These are phyloP conservation scores for Cacoxenus indagator DNA, from an alignment of 2,888 invertebrate genomes.

Conservation along the genomic window DNA sequence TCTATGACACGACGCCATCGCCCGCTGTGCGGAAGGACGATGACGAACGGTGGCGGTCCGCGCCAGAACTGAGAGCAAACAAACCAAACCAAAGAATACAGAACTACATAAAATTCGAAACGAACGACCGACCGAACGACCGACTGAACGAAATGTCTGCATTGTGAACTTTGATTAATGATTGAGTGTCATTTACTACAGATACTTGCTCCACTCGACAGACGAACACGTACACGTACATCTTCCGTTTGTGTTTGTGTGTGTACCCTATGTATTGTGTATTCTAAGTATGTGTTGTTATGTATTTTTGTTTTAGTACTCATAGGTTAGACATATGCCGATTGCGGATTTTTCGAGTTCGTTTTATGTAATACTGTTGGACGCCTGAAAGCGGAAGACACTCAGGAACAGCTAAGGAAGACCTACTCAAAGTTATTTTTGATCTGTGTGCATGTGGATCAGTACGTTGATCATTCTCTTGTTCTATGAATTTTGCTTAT, in stretches of 20 bases:
- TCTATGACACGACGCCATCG: too few species aligned
- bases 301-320: too few species aligned
- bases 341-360: too few species aligned
- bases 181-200: slow-evolving; percentile 70
- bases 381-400: too few species aligned
- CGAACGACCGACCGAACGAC: slow-evolving; percentile 41
- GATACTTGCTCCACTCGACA: slow-evolving; percentile 42
- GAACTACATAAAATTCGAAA: slow-evolving; percentile 60
- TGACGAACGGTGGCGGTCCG: slow-evolving; percentile 30
- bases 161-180: slow-evolving; percentile 72
- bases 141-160: slow-evolving; percentile 64
- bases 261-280: slow-evolving; percentile 7
- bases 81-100: slow-evolving; percentile 41
- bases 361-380: too few species aligned
- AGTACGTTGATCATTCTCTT: too few species aligned
- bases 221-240: slow-evolving; percentile 31
- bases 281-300: too few species aligned
- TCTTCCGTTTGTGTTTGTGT: background rate
- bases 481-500: too few species aligned
- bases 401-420: too few species aligned
- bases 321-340: too few species aligned
- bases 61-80: background rate
- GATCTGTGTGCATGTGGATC: too few species aligned
- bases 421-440: too few species aligned
- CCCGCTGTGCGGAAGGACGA: slow-evolving; percentile 36